phyloP scores from a whole-genome alignment of 2,797 vertebrate species.

The Oreonectes daqikongensis region DNA sequence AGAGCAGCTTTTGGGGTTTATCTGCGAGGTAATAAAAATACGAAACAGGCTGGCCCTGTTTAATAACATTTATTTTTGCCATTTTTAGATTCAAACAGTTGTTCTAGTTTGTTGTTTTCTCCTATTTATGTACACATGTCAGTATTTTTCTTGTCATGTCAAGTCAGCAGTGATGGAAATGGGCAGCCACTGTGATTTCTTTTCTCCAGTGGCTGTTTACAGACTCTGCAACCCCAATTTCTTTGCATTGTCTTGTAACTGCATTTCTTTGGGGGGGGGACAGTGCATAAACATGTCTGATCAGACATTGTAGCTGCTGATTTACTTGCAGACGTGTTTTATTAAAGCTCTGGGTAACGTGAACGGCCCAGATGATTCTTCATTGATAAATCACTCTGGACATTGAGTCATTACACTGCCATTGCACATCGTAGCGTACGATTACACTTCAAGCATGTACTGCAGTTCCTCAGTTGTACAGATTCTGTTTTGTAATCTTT shows the following conservation, averaged over 20 bases:
- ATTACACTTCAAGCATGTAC: conserved; percentile 79
- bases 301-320: conserved; percentile 61
- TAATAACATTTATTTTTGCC: conserved; percentile 76
- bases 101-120: conserved; percentile 48
- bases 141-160: conserved; percentile 58
- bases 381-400: conserved; percentile 59
- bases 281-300: conserved; percentile 60
- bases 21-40: conserved; percentile 6
- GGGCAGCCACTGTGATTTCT: conserved; percentile 57
- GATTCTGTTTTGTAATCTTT: conserved; percentile 81
- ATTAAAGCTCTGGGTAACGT: conserved; percentile 53
- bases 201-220: conserved; percentile 72
- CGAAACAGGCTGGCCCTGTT: conserved; percentile 83
- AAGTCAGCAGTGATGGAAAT: conserved; percentile 49
- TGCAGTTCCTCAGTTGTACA: conserved; percentile 78
- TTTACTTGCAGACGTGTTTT: conserved; percentile 35
- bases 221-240: conserved; percentile 73
- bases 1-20: conserved; percentile 61
- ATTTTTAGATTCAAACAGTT: conserved; percentile 57
- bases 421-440: conserved; percentile 76
- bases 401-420: conserved; percentile 74
- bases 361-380: conserved; percentile 44
- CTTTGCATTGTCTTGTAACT: conserved; percentile 77
- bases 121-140: conserved; percentile 61
- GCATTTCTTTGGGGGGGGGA: conserved; percentile 62